Percentiles rank a stretch among this genome's conserved stretches.
Conservation (phyloP, 2,888 invertebrate genomes). For the Ryuthela nishihirai region DNA sequence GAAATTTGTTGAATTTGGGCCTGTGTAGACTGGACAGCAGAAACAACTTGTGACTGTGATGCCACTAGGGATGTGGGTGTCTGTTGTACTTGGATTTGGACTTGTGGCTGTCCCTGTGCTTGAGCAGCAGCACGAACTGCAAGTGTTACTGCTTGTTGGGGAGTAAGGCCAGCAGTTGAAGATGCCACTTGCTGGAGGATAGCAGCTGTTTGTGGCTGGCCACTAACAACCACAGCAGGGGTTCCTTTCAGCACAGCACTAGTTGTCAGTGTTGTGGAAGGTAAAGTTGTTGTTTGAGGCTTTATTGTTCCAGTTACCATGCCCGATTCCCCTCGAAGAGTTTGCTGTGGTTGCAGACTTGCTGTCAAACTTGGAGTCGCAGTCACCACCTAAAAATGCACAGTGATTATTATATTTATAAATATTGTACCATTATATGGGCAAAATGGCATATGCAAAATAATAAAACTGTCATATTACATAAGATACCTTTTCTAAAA, state of each 20-base stretch:
- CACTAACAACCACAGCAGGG: constrained; percentile 29
- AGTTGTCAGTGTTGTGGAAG: constrained; percentile 28
- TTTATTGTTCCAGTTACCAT: constrained; percentile 19
- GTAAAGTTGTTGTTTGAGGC: constrained; percentile 26
- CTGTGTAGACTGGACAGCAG: constrained; percentile 7
- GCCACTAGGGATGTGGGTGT: constrained; percentile 10
- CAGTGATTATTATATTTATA: too few species aligned
- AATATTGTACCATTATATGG: too few species aligned
- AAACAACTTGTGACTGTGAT: constrained; percentile 24
- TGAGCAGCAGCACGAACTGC: constrained; percentile 27
- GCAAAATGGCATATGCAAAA: too few species aligned
- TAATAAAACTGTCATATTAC: too few species aligned
- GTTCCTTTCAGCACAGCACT: constrained; percentile 28
- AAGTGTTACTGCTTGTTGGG: constrained; percentile 31
- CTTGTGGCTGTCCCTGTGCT: constrained; percentile 22
- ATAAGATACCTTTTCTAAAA: too few species aligned
- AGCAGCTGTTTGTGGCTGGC: constrained; percentile 21
- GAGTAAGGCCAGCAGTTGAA: constrained; percentile 6
- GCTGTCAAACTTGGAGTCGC: constrained; percentile 34
- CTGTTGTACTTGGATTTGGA: constrained; percentile 31
- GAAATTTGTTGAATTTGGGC: constrained; percentile 12
- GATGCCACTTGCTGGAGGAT: constrained; percentile 25
- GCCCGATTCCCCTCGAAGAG: constrained; percentile 17
- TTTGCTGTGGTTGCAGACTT: constrained; percentile 3
- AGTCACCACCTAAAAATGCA: constrained; percentile 36